Evolutionary conservation across 2,113 vertebrate species (phyloP).

Genomic region (Alosa alosa): DNA sequence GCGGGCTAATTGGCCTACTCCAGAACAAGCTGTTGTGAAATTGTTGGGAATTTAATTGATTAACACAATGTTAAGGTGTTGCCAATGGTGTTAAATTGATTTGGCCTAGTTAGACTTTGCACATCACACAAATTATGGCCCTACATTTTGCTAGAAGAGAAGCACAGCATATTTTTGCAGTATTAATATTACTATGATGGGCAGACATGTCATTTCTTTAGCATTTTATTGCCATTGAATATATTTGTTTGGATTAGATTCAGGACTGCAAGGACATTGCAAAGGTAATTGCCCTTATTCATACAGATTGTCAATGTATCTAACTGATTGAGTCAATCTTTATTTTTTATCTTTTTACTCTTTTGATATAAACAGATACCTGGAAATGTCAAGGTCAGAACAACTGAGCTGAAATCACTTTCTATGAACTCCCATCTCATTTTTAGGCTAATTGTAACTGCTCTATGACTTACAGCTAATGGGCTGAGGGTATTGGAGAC

Average conservation of each 20-base stretch:
- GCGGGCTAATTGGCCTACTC: no score
- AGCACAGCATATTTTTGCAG: not conserved
- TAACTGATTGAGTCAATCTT: not conserved
- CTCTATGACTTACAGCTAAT: slow-evolving; percentile 71
- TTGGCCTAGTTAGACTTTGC: no score
- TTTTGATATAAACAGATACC: not conserved
- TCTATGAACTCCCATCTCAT: slow-evolving; percentile 66
- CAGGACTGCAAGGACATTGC: not conserved
- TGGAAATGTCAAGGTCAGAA: slow-evolving; percentile 63
- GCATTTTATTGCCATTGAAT: not conserved
- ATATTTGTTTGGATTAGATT: not conserved
- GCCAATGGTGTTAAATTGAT: no score
- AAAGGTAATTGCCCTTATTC: not conserved
- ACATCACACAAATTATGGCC: no score
- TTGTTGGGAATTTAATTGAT: no score
- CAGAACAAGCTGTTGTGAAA: no score
- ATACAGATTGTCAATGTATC: not conserved
- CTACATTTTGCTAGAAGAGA: not conserved
- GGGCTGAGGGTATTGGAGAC: slow-evolving; percentile 68
- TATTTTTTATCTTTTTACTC: not conserved
- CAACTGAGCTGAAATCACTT: slow-evolving; percentile 53
- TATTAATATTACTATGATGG: not conserved
- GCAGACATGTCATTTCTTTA: not conserved
- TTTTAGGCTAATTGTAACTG: slow-evolving; percentile 68
- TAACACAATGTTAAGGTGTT: no score